Evolutionary conservation across 2,888 invertebrate species (phyloP).

Genomic region (Drosophila algonquin): DNA sequence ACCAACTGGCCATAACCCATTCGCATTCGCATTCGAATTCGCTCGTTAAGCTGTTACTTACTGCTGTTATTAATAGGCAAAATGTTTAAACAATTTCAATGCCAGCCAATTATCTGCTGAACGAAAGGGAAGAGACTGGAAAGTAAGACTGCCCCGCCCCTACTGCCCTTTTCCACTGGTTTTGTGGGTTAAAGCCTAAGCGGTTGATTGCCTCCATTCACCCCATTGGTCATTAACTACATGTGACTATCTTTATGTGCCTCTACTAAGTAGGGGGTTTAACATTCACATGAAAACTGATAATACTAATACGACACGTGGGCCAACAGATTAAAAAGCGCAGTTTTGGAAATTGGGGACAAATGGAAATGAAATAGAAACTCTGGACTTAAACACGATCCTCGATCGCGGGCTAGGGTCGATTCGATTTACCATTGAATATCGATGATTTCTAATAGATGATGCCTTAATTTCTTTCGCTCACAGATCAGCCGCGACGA

Average conservation of each 20-base stretch:
- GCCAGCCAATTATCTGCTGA: constrained; percentile 50
- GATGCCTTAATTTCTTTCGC: neutral
- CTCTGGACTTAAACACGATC: too few relatives aligned
- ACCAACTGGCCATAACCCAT: constrained; percentile 42
- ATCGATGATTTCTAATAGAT: neutral
- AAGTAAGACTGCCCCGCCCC: constrained; percentile 10
- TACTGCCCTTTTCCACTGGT: neutral
- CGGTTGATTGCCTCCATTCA: neutral
- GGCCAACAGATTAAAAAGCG: neutral
- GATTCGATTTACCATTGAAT: neutral
- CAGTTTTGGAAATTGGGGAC: neutral
- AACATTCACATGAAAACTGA: neutral
- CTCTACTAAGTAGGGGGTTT: neutral
- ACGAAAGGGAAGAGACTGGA: constrained; percentile 13
- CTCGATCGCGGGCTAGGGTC: too few relatives aligned
- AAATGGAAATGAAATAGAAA: neutral
- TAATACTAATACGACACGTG: neutral
- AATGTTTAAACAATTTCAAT: constrained; percentile 51
- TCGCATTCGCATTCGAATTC: constrained; percentile 10
- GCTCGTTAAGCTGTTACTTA: constrained; percentile 29
- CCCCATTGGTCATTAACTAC: neutral
- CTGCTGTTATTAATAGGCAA: constrained; percentile 9
- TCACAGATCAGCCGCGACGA: constrained; percentile 77
- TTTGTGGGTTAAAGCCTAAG: neutral
- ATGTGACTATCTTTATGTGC: neutral